These are phyloP conservation scores for Melinaea marsaeus DNA, from an alignment of 2,888 invertebrate genomes.

Conservation along the genomic window DNA sequence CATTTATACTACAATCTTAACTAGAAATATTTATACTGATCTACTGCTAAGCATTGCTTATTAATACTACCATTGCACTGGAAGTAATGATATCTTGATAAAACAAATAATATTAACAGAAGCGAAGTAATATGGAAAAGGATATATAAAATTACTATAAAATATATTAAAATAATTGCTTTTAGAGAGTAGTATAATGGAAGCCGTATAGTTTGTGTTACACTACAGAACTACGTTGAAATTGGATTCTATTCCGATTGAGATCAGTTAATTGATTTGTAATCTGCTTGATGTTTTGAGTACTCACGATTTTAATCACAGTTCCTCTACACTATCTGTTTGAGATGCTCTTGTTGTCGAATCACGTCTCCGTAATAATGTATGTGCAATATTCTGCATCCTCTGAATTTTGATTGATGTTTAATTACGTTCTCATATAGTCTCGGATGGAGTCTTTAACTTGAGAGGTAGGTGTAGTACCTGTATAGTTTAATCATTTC, in stretches of 20 bases:
- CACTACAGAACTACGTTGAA: constrained; percentile 28
- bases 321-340: constrained; percentile 4
- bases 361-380: neutral
- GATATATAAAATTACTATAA: neutral
- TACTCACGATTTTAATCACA: constrained; percentile 17
- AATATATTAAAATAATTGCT: neutral
- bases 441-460: too few relatives aligned
- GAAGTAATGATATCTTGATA: too few relatives aligned
- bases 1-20: too few relatives aligned
- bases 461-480: too few relatives aligned
- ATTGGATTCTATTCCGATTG: constrained; percentile 33
- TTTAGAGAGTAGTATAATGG: neutral
- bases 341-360: neutral
- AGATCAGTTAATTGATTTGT: constrained; percentile 33
- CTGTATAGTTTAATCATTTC: too few relatives aligned
- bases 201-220: constrained; percentile 26
- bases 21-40: too few relatives aligned
- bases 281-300: constrained; percentile 23
- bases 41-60: too few relatives aligned
- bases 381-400: neutral
- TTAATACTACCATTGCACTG: too few relatives aligned
- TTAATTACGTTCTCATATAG: neutral
- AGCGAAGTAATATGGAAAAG: too few relatives aligned
- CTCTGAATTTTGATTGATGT: neutral
- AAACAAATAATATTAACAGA: too few relatives aligned